Evolutionary conservation across 1,140 invertebrate species (phyloP), one percentile per base, ranked within the genome.

Genomic region (Macrocentrus cingulum): DNA sequence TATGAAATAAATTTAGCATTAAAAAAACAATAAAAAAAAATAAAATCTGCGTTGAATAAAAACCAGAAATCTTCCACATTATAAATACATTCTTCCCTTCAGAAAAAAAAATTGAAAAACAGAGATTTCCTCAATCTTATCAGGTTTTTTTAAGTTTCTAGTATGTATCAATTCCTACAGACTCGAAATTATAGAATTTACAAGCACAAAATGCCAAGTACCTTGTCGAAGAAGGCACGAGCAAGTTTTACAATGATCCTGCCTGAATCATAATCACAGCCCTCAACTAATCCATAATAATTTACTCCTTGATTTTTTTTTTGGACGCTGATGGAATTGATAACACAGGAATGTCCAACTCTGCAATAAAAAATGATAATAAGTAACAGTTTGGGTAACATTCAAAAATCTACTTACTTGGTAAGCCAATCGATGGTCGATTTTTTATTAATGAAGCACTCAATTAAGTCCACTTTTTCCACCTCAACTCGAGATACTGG

Each of bases 221-320:
- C 88, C 77, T 95, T 92, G 72, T 87, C 90, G 7, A 95, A 73
- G 22, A 87, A 88, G 32, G 84, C 86, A 1, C 93, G 77, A 15
- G 89, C 81, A 60, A 94, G 80, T 81, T 91, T 91, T 0, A 96
- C 82, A 68, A 92, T 86, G 7, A 93, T 81, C 56, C 92, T 81
- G 0, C 88, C 88, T 57, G 87, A 88, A 64, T 93, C 89, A 66
- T 95, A 92, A 80, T 95, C 91, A 59, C 95, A 84, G 20, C 91
- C 90, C 68, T 91, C 84, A 15, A 96, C 84, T 86, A 87, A 84
- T 49, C 92, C 93, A 83, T 95, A 96, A 49, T 83, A 81, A 58
- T 89, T 88, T 73, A 75, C 70, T 54, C 77, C 69, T 20, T 75
- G 7, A 52, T 76, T 75, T 66, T 75, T 74, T 51, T 77, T 70